Percentiles rank a stretch among this genome's conserved stretches.
Conservation (phyloP, 1,140 invertebrate genomes). For the Andrena cerasifolii region DNA sequence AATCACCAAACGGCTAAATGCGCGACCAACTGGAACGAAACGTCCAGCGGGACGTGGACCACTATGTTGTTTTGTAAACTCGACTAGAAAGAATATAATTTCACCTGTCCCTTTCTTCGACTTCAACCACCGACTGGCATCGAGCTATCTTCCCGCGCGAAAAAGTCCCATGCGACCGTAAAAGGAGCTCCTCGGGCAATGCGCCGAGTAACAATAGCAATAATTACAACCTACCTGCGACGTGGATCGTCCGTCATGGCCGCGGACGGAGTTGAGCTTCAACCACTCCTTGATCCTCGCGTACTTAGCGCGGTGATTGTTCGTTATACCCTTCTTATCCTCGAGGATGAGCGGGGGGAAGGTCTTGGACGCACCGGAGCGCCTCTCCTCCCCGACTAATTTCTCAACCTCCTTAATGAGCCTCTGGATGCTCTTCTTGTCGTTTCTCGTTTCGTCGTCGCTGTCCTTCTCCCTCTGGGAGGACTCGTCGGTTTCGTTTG, state of each 20-base stretch:
- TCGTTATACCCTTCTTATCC: constrained; percentile 76
- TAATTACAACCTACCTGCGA: constrained; percentile 68
- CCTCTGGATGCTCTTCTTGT: constrained; percentile 83
- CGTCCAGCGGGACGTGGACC: too few relatives aligned
- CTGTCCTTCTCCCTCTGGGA: constrained; percentile 64
- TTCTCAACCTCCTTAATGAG: constrained; percentile 88
- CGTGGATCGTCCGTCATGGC: constrained; percentile 67
- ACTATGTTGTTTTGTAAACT: too few relatives aligned
- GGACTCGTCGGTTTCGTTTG: constrained; percentile 25
- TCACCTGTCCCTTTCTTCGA: background rate
- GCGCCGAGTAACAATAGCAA: background rate
- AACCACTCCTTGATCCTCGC: constrained; percentile 88
- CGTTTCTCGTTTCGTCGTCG: constrained; percentile 80
- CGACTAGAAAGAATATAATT: too few relatives aligned
- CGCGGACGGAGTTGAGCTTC: constrained; percentile 78
- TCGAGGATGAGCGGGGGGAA: constrained; percentile 83
- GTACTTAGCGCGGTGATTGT: constrained; percentile 84
- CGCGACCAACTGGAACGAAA: too few relatives aligned
- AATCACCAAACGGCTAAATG: too few relatives aligned
- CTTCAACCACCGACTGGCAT: background rate
- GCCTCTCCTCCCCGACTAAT: constrained; percentile 84
- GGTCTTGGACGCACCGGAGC: constrained; percentile 76
- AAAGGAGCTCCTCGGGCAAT: background rate
- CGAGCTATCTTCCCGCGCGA: too few relatives aligned
- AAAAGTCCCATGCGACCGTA: background rate